Evolutionary conservation across 1,140 invertebrate genomes (phyloP), one percentile per base, ranked within the genome.

Genomic region (Hesperophylax magnus): DNA sequence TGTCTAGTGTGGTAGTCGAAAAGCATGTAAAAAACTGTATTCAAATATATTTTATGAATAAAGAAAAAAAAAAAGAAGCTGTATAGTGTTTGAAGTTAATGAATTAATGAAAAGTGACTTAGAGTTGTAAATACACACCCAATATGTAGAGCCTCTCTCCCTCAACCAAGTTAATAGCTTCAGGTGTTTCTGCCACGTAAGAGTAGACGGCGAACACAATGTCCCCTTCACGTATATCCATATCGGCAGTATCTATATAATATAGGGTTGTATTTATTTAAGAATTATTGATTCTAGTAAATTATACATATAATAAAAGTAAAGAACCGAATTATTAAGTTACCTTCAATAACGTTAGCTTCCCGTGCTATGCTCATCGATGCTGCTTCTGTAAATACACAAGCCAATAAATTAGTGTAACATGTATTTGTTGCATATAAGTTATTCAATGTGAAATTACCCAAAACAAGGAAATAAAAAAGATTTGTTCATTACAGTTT

Each of bases 111-210:
- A 11, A 47, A 47, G 9, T 14, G 39, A 14, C 11, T 9, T 14
- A 14, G 39, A 47, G 9, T 71, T 74, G 20, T 74, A 22, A 54
- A 74, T 14, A 9, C 27, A 18, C 91, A 95, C 95, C 95, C 80
- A 97, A 90, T 39, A 98, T 93, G 80, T 96, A 96, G 15, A 98
- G 93, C 86, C 93, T 93, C 91, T 98, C 96, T 78, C 97, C 97
- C 91, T 98, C 97, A 0, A 97, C 94, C 14, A 98, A 89, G 86
- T 96, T 96, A 76, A 97, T 94, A 7, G 95, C 94, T 87, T 97
- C 96, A 81, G 96, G 93, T 61, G 94, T 95, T 90, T 98, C 96
- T n/a, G 96, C 95, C 52, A 95, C 92, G 85, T 97, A 97, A 4
- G 95, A 95, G 85, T 94, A 95, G 31, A 97, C 95, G 2, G 96